Evolutionary conservation across 53 echinoderm and acorn worm species (phyloP).

Genomic region (Henricia sp.): DNA sequence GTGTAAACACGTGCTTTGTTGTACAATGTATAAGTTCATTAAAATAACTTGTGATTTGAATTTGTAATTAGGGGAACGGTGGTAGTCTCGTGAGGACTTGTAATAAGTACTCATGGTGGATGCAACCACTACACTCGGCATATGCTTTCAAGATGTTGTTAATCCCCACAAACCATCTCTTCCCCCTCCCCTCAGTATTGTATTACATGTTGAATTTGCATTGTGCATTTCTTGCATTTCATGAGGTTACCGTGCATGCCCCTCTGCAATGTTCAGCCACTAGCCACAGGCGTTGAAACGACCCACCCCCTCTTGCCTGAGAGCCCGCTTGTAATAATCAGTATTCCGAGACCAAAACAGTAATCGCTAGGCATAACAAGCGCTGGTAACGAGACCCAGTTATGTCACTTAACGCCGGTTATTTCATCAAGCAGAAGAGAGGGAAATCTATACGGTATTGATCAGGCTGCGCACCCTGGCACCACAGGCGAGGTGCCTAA

Average conservation of each 20-base stretch:
- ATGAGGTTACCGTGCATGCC: conserved; percentile 22
- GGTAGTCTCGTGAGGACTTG: too few relatives aligned
- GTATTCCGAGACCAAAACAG: conserved; percentile 31
- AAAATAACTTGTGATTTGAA: too few relatives aligned
- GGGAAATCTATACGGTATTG: conserved; percentile 63
- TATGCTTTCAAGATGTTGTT: too few relatives aligned
- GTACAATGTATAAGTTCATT: too few relatives aligned
- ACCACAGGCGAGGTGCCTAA: conserved; percentile 54
- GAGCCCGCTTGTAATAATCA: conserved; percentile 51
- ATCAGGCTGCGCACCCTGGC: conserved; percentile 40
- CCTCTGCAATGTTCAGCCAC: background rate
- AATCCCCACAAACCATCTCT: background rate
- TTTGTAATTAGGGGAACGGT: too few relatives aligned
- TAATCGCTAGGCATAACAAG: conserved; percentile 63
- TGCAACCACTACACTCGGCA: too few relatives aligned
- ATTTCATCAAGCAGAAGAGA: conserved; percentile 49
- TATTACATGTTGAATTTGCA: conserved; percentile 54
- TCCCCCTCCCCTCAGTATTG: conserved; percentile 1
- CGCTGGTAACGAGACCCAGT: conserved; percentile 61
- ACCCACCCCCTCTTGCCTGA: conserved; percentile 5
- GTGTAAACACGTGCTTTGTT: too few relatives aligned
- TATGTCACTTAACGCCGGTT: conserved; percentile 63
- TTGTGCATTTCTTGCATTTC: conserved; percentile 44
- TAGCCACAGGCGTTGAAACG: conserved; percentile 34
- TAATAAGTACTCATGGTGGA: too few relatives aligned